Evolutionary conservation across 2,888 invertebrate species (phyloP), one percentile per base, ranked within the genome.

Genomic region (Meta bourneti): DNA sequence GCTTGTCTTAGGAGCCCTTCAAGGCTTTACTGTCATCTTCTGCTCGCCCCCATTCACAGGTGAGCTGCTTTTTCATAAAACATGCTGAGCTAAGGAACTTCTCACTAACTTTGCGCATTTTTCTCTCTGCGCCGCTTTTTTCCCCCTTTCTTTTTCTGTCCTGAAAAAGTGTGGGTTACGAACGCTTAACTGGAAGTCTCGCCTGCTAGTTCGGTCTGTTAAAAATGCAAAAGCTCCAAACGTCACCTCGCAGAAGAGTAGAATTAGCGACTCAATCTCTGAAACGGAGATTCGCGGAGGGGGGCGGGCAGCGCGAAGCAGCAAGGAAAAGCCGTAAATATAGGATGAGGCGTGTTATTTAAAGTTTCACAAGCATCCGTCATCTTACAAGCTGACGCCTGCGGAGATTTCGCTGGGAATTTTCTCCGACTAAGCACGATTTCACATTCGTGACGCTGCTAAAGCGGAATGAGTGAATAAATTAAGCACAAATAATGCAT

Each of bases 161-260:
- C 71, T 78, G 79, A 91, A 91, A 91, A 91, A 91, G 77, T 91
- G 82, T 70, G 90, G 90, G 86, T 90, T 90, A 90, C 19, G 81
- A 51, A 79, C 82, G 90, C 86, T 82, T 80, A 86, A 86, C 84
- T 90, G 81, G 90, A 80, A 81, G 34, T 34, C 84, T 80, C 69
- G 70, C 52, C 52, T 78, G 61, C 34, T 34, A 54, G 75, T 78
- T 48, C 72, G 78, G 80, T 61, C 84, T 78, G 82, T 91, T 91
- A 91, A 91, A 91, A 91, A 91, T 91, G 91, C 86, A 91, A 91
- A 87, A 91, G 91, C 91, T 87, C 87, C 61, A 83, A 82, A 87
- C 91, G 91, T 87, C 91, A 87, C 90, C 81, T 78, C 70, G 70
- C 34, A 49, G 82, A 34, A 34, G 70, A 89, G 90, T 77, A 84